Base-by-base conservation (phyloP, 2,113 vertebrate species). In the Colius striatus region DNA sequence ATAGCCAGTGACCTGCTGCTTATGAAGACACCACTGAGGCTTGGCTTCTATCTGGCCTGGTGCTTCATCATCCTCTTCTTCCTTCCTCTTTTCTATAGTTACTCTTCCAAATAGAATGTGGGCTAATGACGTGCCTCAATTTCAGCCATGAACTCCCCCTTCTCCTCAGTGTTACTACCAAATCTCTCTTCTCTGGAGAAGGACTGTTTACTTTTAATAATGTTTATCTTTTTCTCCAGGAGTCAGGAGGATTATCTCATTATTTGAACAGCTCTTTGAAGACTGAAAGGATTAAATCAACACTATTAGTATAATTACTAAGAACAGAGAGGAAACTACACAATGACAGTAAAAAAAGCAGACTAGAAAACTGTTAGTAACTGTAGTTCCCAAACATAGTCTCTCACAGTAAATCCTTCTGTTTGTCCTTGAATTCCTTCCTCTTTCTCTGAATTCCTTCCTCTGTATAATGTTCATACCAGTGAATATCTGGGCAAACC, bases 281-380 rank as follows among this genome's bases (percentile, higher is more conserved):
- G 78, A 81, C 74, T 63, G 84, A 84, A 80, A 66, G 51, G 70
- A 94, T 95, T 93, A 57, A 91, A 76, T 85, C 73, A 82, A 72
- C 75, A 65, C 66, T 85, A 53, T 65, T 67, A 63, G 7, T 23
- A 34, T 57, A 85, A 92, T 77, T 78, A 67, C 65, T 32, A 29
- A 85, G 25, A 82, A 27, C n/a, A 68, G 53, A 85, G 58, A 68
- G 68, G 53, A 84, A 91, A 38, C 7, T 1, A 2, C 0, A 1
- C 45, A 43, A 51, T 22, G 26, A 79, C 27, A 87, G 48, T 3
- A 81, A 62, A 53, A 61, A 75, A 89, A 96, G 38, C 14, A 61
- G 65, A 27, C 21, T 2, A 36, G 48, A 75, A 92, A 92, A n/a
- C 22, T 45, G 72, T 16, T 1, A 72, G 22, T 1, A 75, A 29